phyloP scores from a whole-genome alignment of 1,140 invertebrate species.

The Drosophila pectinifera region DNA sequence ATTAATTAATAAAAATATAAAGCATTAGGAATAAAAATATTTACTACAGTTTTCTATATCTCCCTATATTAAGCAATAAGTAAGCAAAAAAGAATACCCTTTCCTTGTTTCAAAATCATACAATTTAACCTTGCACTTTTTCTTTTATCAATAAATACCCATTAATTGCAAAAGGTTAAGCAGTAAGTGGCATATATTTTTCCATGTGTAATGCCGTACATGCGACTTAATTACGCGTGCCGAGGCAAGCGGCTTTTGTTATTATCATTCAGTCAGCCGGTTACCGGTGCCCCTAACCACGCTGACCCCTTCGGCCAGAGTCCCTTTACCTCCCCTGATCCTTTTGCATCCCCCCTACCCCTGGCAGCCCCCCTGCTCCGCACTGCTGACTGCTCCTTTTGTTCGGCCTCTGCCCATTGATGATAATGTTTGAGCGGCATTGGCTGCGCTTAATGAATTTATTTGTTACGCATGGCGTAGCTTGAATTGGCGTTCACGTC shows the following conservation, averaged over 20 bases:
- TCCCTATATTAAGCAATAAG: too few species aligned
- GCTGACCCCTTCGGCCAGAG: constrained; percentile 12
- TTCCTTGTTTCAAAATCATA: neutral
- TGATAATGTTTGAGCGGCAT: constrained; percentile 79
- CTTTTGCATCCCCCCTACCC: neutral
- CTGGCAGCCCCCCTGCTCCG: neutral
- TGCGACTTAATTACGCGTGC: constrained; percentile 81
- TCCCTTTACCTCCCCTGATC: constrained; percentile 1
- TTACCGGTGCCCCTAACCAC: constrained; percentile 42
- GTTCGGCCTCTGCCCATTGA: constrained; percentile 52
- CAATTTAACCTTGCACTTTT: too few species aligned
- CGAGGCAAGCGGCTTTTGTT: constrained; percentile 76
- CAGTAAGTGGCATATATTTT: neutral
- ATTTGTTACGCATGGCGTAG: constrained; percentile 83
- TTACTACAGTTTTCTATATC: too few species aligned
- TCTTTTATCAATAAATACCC: too few species aligned
- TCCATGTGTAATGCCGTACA: constrained; percentile 41
- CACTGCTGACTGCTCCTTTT: constrained; percentile 40
- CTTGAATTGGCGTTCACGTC: constrained; percentile 76
- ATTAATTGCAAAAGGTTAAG: too few species aligned
- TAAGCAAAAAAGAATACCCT: too few species aligned
- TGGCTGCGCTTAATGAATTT: constrained; percentile 88
- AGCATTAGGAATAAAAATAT: too few species aligned
- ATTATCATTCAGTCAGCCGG: constrained; percentile 77
- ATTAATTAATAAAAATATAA: too few species aligned